Evolutionary conservation across 2,797 vertebrate genomes (phyloP), one percentile per base, ranked within the genome.

Genomic region (Hippocampus kuda): DNA sequence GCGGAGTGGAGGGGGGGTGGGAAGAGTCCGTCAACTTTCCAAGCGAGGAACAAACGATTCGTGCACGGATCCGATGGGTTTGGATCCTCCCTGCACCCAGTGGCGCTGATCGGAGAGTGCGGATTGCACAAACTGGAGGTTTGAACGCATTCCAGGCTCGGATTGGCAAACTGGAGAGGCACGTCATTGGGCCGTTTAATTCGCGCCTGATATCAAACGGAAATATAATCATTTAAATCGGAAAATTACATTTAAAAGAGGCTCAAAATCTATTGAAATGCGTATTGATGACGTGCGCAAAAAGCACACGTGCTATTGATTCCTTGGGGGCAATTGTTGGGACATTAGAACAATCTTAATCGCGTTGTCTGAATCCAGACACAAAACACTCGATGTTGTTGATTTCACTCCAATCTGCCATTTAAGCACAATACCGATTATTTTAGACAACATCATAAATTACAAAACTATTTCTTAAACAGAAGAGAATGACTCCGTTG

Each of bases 131-230:
- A 76, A 69, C 70, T 49, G 78, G 53, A 27, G 49, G 10, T 18
- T 30, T 5, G 59, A 56, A 48, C 13, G 24, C 63, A 46, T 81
- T 74, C 75, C 56, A 41, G 77, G 48, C 68, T 79, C 20, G 73
- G 75, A 77, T 72, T 75, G 78, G 78, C 78, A 85, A 85, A 85
- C 80, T 81, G 51, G 72, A 73, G 75, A 34, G 49, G 79, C 84
- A 77, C 83, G 84, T 86, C 74, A 73, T 72, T 49, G 53, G n/a
- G 38, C 11, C 53, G 15, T 59, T 54, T 44, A 26, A 46, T 44
- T 56, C 67, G 26, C 10, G 24, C 9, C 16, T 49, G 1, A 20
- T 54, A 34, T 24, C 16, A 67, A n/a, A n/a, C 6, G 2, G 22
- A 1, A 10, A 12, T 26, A 7, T 64, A 10, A 22, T 62, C 5